Evolutionary conservation across 2,888 invertebrate genomes (phyloP), one percentile per base, ranked within the genome.

Genomic region (Eupithecia subfuscata): DNA sequence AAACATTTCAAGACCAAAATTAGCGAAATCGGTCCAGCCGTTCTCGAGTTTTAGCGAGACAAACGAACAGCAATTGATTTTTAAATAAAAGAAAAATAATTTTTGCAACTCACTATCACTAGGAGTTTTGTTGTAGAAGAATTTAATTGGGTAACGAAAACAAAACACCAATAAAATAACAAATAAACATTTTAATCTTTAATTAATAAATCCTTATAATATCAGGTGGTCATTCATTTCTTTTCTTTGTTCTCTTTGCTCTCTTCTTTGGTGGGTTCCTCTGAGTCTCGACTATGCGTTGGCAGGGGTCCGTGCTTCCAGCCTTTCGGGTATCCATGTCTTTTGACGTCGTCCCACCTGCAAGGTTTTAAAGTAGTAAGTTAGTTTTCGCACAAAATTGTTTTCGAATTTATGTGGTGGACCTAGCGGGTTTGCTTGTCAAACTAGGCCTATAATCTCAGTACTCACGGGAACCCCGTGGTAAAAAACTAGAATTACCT

Each of bases 291-390:
- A 1, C 78, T 70, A 78, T 85, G 89, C 7, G 83, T 80, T 0
- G 91, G 90, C 5, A 95, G 82, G 0, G 91, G 88, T 0, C 94
- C 94, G 18, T 93, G 91, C 75, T 89, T 90, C 95, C 95, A 95
- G 11, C 79, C 83, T 0, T 81, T 79, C 0, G 95, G 95, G 80
- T 95, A 95, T 0, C 95, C 95, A 48, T 94, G 87, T 73, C 88
- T 88, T 45, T 91, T 92, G 0, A 96, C 95, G 75, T 96, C 96
- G 83, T 98, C 97, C 97, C 97, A 98, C 68, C 68, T 68, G 68
- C 8, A 45, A 68, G 3, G 18, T 18, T 34, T 22, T 22, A 14
- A 14, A 16, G n/a, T n/a, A n/a, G n/a, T n/a, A 4, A 56, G 12
- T n/a, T 11, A 22, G 52, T n/a, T 22, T 52, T n/a, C 52, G 8